These are phyloP conservation scores for Andrena haemorrhoa DNA, from an alignment of 2,888 invertebrate genomes.

Conservation along the genomic window DNA sequence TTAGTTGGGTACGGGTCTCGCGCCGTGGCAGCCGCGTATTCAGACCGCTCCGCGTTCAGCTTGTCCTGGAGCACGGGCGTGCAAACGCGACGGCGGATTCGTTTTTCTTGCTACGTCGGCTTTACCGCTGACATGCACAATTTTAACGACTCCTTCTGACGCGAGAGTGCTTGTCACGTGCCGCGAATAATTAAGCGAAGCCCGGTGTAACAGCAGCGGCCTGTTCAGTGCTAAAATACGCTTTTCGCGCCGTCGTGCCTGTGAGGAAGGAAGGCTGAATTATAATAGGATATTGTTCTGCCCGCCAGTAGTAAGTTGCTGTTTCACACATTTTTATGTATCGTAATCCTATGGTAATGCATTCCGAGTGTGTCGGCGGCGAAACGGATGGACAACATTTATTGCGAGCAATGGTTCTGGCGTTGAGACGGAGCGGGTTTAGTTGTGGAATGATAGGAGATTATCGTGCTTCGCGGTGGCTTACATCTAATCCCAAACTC, in stretches of 20 bases:
- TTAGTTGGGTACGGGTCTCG: slow-evolving; percentile 43
- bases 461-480: not conserved
- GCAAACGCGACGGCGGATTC: slow-evolving; percentile 12
- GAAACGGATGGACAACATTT: not conserved
- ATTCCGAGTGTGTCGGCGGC: not conserved
- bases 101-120: slow-evolving; percentile 12
- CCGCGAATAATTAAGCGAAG: slow-evolving; percentile 35
- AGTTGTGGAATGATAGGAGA: not conserved
- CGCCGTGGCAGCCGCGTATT: not conserved
- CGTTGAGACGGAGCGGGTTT: too few relatives aligned
- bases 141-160: slow-evolving; percentile 43
- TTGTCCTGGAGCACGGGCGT: slow-evolving; percentile 11
- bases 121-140: slow-evolving; percentile 27
- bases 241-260: not conserved
- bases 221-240: slow-evolving; percentile 16
- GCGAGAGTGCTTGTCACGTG: not conserved
- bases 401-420: too few relatives aligned
- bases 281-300: slow-evolving; percentile 35
- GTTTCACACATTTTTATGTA: not conserved
- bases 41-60: slow-evolving; percentile 6
- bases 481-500: too few relatives aligned
- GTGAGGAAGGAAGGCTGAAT: slow-evolving; percentile 3
- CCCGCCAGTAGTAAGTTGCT: not conserved
- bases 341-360: not conserved
- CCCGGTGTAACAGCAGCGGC: slow-evolving; percentile 1